Evolutionary conservation across 2,888 invertebrate species (phyloP), one percentile per base, ranked within the genome.

Genomic region (Dimorphilus gyrociliatus): DNA sequence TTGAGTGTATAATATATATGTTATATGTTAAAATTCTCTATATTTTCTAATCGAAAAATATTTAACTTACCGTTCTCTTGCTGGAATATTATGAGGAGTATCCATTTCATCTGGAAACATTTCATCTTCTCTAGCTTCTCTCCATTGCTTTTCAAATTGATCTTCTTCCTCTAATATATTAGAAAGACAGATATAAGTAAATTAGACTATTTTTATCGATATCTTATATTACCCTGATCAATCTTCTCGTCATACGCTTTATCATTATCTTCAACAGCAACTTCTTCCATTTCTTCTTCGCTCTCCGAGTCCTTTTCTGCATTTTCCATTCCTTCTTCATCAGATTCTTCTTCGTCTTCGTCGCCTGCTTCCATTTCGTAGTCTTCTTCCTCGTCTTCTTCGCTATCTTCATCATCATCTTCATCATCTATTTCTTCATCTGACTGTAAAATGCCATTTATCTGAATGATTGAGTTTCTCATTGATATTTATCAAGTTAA

Each of bases 61-160:
- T 33, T 28, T 47, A 92, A 55, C 81, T 81, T 60, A 97, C 21
- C 94, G 69, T 28, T 74, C 72, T 46, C 76, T 72, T 0, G 92
- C 92, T 1, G 77, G 69, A 0, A 72, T 61, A 62, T 90, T 80
- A 36, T 74, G 66, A 0, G 94, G 94, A 1, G 92, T 94, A 55
- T 97, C 94, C 3, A 92, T 72, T 68, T 97, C 94, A 67, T 97
- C 97, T 0, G 97, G 97, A 66, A 88, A 97, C 67, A 79, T 72
- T 33, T 73, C 72, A 63, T 97, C 82, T 36, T 65, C 57, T 40
- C 71, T 65, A n/a, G 73, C 73, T 35, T 60, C 55, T 37, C 60
- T 56, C 31, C 55, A 47, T 40, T 56, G 55, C 37, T 50, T n/a
- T n/a, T n/a, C n/a, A n/a, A n/a, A n/a, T n/a, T n/a, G n/a, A n/a